Percentiles rank a stretch among this genome's conserved stretches.
These are phyloP conservation scores for Diadumene lineata DNA, from an alignment of 92 coral and sea anemone genomes.

Conservation along the genomic window DNA sequence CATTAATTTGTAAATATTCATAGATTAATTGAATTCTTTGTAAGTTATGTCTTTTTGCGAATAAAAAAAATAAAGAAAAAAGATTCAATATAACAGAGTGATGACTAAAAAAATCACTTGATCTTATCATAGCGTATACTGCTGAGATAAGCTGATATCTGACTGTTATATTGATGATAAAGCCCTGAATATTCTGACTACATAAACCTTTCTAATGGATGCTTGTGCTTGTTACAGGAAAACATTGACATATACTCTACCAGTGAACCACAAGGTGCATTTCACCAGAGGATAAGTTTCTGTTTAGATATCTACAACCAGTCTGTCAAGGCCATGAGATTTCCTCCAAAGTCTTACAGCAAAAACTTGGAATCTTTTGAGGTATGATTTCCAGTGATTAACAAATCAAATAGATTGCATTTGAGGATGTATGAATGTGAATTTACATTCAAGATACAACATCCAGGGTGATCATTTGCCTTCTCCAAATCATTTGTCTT, in stretches of 20 bases:
- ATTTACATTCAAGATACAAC: too few relatives aligned
- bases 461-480: too few relatives aligned
- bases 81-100: constrained; percentile 25
- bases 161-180: constrained; percentile 19
- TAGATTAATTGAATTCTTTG: too few relatives aligned
- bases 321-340: constrained; percentile 99
- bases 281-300: constrained; percentile 97
- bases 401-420: background rate
- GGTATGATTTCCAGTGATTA: constrained; percentile 41
- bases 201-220: background rate
- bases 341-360: constrained; percentile 98
- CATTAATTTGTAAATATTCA: too few relatives aligned
- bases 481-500: too few relatives aligned
- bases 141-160: constrained; percentile 47
- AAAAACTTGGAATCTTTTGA: constrained; percentile 95
- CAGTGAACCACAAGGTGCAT: constrained; percentile 97
- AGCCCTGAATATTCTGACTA: background rate
- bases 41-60: too few relatives aligned
- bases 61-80: too few relatives aligned
- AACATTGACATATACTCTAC: constrained; percentile 96
- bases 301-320: constrained; percentile 96
- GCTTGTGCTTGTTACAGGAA: constrained; percentile 56
- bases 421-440: too few relatives aligned
- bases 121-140: constrained; percentile 43
- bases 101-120: constrained; percentile 43